Evolutionary conservation across 2,888 invertebrate species (phyloP).

Genomic region (Elaeidobius kamerunicus): DNA sequence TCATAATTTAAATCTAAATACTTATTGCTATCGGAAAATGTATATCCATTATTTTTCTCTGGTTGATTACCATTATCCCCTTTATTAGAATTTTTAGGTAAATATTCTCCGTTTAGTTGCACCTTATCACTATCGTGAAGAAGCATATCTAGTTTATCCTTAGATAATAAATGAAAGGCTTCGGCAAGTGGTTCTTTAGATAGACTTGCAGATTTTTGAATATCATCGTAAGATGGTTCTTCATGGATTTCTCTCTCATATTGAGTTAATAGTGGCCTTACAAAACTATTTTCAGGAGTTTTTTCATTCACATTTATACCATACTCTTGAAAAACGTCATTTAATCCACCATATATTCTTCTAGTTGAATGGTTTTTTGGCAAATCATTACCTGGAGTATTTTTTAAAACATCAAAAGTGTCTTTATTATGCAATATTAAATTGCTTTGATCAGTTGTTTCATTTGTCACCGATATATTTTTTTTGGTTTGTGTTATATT

Average conservation of each 20-base stretch:
- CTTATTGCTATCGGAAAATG: slow-evolving; percentile 2
- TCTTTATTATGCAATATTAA: no score
- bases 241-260: slow-evolving; percentile 41
- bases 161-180: slow-evolving; percentile 38
- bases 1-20: slow-evolving; percentile 4
- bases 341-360: slow-evolving; percentile 31
- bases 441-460: no score
- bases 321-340: slow-evolving; percentile 28
- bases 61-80: slow-evolving; percentile 4
- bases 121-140: slow-evolving; percentile 38
- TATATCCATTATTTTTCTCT: slow-evolving; percentile 3
- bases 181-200: slow-evolving; percentile 44
- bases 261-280: slow-evolving; percentile 44
- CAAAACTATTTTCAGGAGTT: slow-evolving; percentile 45
- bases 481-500: no score
- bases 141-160: slow-evolving; percentile 41
- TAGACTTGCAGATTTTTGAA: slow-evolving; percentile 37
- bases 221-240: slow-evolving; percentile 34
- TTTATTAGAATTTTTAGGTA: slow-evolving; percentile 1
- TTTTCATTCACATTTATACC: slow-evolving; percentile 44
- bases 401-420: slow-evolving; percentile 13
- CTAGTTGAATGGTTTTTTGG: slow-evolving; percentile 16
- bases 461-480: no score
- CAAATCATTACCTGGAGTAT: slow-evolving; percentile 19
- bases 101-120: slow-evolving; percentile 35